Conservation (phyloP, 2,797 vertebrate species). For the Streptopelia turtur region DNA sequence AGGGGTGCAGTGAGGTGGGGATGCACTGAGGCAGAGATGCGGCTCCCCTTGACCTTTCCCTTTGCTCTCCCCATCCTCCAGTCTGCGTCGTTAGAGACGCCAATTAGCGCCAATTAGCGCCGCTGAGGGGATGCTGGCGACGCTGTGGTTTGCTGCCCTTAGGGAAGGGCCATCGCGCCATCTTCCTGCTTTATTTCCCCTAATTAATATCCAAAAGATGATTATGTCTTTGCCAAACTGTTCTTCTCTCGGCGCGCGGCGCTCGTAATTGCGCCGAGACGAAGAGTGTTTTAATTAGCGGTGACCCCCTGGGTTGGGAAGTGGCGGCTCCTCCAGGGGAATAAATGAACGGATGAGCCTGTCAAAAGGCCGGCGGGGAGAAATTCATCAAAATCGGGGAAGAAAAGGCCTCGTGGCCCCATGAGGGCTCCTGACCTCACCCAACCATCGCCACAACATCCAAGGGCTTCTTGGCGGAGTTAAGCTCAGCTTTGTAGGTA, state of each 20-base stretch:
- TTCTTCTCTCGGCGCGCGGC: accelerated
- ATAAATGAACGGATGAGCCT: conserved; percentile 2
- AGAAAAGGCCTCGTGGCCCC: not conserved
- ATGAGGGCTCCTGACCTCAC: not conserved
- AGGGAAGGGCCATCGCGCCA: not conserved
- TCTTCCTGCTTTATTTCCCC: not conserved
- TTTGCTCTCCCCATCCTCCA: not conserved
- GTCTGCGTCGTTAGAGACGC: accelerated
- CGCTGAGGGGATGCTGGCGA: not conserved
- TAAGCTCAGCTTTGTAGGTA: not conserved
- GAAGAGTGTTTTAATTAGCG: not conserved
- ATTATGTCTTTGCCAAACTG: not conserved
- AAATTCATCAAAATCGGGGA: not conserved
- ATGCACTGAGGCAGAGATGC: not conserved
- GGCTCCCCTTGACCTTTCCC: accelerated
- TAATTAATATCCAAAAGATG: not conserved
- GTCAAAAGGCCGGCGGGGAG: not conserved
- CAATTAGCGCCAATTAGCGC: not conserved
- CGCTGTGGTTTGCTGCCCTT: not conserved
- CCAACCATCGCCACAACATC: not conserved
- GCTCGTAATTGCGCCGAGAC: accelerated
- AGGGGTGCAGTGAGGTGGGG: not conserved
- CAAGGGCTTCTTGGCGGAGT: not conserved
- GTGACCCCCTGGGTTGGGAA: not conserved
- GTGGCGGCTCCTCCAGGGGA: not conserved